Conservation (phyloP, 2,113 vertebrate genomes). For the Clarias gariepinus region DNA sequence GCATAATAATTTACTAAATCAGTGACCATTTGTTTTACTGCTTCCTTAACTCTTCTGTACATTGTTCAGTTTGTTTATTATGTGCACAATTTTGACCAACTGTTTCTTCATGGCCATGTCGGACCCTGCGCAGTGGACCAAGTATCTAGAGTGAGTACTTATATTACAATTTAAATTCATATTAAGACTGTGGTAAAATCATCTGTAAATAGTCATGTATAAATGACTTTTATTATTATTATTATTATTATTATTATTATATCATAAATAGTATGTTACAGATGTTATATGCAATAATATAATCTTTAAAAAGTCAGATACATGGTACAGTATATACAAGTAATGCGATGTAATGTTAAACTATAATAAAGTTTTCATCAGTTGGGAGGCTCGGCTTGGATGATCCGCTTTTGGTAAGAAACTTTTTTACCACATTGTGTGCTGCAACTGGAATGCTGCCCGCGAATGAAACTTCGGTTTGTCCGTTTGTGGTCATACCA, state of each 20-base stretch:
- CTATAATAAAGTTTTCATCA: constrained; percentile 2
- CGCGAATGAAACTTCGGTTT: constrained; percentile 46
- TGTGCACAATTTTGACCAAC: constrained; percentile 99
- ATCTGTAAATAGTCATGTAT: neutral
- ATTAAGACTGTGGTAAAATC: neutral
- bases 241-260: no score
- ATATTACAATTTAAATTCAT: constrained; percentile 17
- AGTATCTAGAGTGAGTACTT: constrained; percentile 95
- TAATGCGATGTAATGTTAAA: neutral
- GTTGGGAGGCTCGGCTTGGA: constrained; percentile 33
- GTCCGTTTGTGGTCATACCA: constrained; percentile 29
- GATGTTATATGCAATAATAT: neutral
- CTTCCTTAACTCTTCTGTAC: constrained; percentile 79
- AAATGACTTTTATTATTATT: no score
- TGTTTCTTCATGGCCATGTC: constrained; percentile 98
- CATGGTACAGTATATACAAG: neutral
- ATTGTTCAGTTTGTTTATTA: constrained; percentile 97
- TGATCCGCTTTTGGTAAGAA: neutral
- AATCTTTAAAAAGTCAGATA: neutral
- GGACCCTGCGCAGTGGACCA: constrained; percentile 89
- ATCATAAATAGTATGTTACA: neutral
- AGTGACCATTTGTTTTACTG: neutral
- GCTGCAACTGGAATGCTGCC: constrained; percentile 44
- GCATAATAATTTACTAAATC: neutral
- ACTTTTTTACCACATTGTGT: constrained; percentile 49